Conservation (phyloP, 2,113 vertebrate species). For the Coracopsis vasa region DNA sequence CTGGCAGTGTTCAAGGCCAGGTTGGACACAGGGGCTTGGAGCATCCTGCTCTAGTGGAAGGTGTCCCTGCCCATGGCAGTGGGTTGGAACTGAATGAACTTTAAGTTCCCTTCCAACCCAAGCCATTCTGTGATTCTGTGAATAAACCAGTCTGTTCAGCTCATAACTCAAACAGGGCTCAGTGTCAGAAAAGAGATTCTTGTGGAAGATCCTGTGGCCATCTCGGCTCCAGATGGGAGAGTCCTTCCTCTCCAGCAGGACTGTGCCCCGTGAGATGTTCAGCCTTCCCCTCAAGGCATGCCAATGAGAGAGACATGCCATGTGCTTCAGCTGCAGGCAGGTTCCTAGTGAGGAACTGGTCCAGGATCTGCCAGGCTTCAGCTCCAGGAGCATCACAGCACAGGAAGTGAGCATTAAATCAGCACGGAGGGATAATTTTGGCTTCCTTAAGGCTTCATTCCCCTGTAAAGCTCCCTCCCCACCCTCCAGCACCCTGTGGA, state of each 20-base stretch:
- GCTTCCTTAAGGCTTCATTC: rapidly evolving
- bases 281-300: neutral
- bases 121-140: neutral
- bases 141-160: neutral
- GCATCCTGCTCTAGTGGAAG: neutral
- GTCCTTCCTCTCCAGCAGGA: neutral
- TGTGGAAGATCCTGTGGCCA: neutral
- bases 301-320: neutral
- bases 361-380: neutral
- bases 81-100: neutral
- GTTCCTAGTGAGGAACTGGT: neutral
- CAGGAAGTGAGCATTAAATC: neutral
- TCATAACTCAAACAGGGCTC: neutral
- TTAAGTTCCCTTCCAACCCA: neutral
- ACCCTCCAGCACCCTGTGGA: neutral
- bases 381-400: rapidly evolving
- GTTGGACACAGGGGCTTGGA: neutral
- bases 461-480: neutral
- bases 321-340: rapidly evolving
- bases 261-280: rapidly evolving
- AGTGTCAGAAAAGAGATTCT: neutral
- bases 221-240: neutral
- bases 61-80: neutral
- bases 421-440: neutral
- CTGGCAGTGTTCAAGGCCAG: neutral